Conservation (phyloP, 1,140 invertebrate genomes). For the Lerema accius region DNA sequence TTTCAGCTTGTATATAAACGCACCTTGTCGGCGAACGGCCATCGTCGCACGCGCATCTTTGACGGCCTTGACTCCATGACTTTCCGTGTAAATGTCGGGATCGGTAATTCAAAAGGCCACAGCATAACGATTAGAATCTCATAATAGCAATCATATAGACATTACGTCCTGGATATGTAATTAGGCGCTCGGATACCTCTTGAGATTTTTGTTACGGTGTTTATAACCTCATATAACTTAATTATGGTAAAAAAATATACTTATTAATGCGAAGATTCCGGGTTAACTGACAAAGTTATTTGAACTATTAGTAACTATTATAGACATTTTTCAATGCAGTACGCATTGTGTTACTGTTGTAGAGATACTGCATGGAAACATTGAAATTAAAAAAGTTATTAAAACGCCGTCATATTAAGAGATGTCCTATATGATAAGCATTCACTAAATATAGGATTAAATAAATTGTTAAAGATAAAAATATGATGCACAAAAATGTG, state of each 20-base stretch:
- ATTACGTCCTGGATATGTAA: conserved; percentile 30
- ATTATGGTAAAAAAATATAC: not conserved
- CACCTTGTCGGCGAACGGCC: conserved; percentile 29
- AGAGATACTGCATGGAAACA: no score
- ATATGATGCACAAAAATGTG: no score
- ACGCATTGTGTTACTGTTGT: no score
- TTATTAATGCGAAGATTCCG: no score
- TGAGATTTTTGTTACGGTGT: not conserved
- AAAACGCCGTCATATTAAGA: no score
- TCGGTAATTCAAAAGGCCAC: conserved; percentile 57
- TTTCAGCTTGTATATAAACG: conserved; percentile 14
- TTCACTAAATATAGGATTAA: no score
- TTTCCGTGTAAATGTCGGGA: conserved; percentile 66
- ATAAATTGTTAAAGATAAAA: no score
- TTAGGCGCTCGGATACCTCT: conserved; percentile 21
- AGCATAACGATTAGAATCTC: conserved; percentile 52
- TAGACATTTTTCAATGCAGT: no score
- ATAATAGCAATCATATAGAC: conserved; percentile 57
- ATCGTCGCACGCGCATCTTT: conserved; percentile 44
- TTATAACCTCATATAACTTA: not conserved
- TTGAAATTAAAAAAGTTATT: no score
- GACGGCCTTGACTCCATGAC: conserved; percentile 67
- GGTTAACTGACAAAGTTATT: no score
- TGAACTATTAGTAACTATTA: no score
- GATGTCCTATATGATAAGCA: no score